Percentiles rank a stretch among this genome's conserved stretches.
Evolutionary conservation across 2,113 vertebrate species (phyloP).

Genomic region (Abramis brama): DNA sequence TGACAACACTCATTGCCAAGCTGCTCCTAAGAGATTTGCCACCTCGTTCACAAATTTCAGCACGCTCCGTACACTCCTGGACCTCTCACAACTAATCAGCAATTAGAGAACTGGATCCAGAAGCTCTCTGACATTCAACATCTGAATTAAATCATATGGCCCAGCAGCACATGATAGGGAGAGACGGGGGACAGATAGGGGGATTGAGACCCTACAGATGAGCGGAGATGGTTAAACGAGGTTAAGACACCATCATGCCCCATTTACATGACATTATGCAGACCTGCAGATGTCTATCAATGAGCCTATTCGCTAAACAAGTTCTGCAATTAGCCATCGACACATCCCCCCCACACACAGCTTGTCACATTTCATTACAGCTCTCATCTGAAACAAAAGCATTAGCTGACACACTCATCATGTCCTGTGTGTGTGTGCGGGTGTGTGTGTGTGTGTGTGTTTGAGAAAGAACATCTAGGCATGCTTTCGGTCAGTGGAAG

Average conservation of each 20-base stretch:
- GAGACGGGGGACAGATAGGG: conserved; percentile 27
- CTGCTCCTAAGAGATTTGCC: not conserved
- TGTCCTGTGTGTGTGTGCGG: conserved; percentile 15
- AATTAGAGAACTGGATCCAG: conserved; percentile 44
- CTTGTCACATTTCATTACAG: conserved; percentile 57
- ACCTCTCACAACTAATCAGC: conserved; percentile 36
- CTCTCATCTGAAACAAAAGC: conserved; percentile 55
- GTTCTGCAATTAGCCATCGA: conserved; percentile 57
- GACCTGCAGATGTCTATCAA: conserved; percentile 60
- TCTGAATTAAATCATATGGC: conserved; percentile 42
- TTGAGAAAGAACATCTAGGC: conserved; percentile 19
- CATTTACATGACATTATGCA: conserved; percentile 60
- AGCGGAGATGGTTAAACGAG: conserved; percentile 57
- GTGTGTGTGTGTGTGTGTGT: conserved; percentile 16
- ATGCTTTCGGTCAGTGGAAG: not conserved
- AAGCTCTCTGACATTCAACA: conserved; percentile 37
- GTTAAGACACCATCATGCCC: conserved; percentile 58
- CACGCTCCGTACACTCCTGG: not conserved
- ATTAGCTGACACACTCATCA: conserved; percentile 57
- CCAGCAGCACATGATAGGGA: not conserved
- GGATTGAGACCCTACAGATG: conserved; percentile 48
- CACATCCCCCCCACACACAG: conserved; percentile 45
- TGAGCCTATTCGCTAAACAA: conserved; percentile 60
- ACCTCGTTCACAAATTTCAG: not conserved
- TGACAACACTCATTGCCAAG: not conserved